Conservation (phyloP, 1,140 invertebrate genomes). For the Pseudomyrmex flavicornis region DNA sequence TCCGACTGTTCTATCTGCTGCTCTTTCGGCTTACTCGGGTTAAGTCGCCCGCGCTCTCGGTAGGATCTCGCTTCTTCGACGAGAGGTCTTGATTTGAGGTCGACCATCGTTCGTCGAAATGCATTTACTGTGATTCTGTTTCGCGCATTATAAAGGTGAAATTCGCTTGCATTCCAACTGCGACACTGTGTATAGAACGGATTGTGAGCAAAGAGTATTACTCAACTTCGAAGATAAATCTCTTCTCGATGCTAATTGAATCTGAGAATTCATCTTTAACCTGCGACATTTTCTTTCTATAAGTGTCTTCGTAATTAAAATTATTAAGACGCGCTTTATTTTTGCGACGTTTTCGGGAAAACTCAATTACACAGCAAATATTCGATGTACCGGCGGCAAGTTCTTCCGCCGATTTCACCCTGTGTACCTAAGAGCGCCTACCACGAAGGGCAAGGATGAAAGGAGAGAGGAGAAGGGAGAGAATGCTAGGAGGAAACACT, state of each 20-base stretch:
- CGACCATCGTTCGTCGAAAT: constrained; percentile 36
- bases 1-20: constrained; percentile 28
- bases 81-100: constrained; percentile 64
- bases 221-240: background rate
- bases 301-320: background rate
- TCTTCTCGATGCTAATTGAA: background rate
- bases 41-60: constrained; percentile 19
- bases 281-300: too few relatives aligned
- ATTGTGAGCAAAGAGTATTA: background rate
- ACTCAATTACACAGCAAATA: constrained; percentile 24
- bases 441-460: background rate
- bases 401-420: constrained; percentile 8
- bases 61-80: background rate
- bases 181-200: background rate
- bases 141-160: constrained; percentile 44
- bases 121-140: constrained; percentile 58
- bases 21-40: constrained; percentile 37
- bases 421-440: constrained; percentile 3
- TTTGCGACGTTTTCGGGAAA: constrained; percentile 10
- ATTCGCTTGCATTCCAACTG: background rate
- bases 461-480: constrained; percentile 3
- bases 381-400: background rate
- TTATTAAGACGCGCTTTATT: background rate
- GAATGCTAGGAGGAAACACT: constrained; percentile 56
- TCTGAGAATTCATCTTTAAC: background rate